Conservation (phyloP, 2,888 invertebrate genomes). For the Timema podura region DNA sequence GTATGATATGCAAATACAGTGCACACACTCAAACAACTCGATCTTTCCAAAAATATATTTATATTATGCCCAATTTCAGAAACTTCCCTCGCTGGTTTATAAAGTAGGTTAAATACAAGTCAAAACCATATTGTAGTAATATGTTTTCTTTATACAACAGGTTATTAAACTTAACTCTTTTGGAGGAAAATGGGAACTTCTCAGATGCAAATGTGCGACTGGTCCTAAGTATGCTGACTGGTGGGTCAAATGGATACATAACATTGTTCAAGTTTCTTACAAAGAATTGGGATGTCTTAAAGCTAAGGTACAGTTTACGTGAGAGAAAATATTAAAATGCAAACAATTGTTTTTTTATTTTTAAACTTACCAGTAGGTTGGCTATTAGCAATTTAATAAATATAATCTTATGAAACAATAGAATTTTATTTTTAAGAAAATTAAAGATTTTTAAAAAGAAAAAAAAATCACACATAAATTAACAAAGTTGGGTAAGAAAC, state of each 20-base stretch:
- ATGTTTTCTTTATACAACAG: slow-evolving; percentile 34
- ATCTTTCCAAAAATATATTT: too few relatives aligned
- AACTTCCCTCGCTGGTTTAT: too few relatives aligned
- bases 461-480: too few relatives aligned
- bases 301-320: slow-evolving; percentile 51
- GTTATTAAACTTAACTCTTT: slow-evolving; percentile 62
- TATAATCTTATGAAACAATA: neutral
- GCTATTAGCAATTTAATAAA: neutral
- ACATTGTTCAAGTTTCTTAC: slow-evolving; percentile 67
- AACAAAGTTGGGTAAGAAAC: neutral
- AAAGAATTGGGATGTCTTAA: slow-evolving; percentile 66
- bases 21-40: too few relatives aligned
- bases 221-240: slow-evolving; percentile 70
- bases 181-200: slow-evolving; percentile 67
- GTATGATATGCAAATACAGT: too few relatives aligned
- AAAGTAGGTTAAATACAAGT: too few relatives aligned
- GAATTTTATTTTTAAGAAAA: neutral
- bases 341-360: neutral
- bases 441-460: neutral
- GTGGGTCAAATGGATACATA: slow-evolving; percentile 66
- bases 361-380: neutral
- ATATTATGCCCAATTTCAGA: too few relatives aligned
- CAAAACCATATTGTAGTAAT: too few relatives aligned
- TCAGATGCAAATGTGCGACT: slow-evolving; percentile 71
- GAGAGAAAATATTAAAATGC: neutral